A percentile compares a stretch with the other conserved stretches of the same genome.
These are phyloP conservation scores for Pristionchus arcanus DNA, from an alignment of 2,888 invertebrate species.

Conservation along the genomic window DNA sequence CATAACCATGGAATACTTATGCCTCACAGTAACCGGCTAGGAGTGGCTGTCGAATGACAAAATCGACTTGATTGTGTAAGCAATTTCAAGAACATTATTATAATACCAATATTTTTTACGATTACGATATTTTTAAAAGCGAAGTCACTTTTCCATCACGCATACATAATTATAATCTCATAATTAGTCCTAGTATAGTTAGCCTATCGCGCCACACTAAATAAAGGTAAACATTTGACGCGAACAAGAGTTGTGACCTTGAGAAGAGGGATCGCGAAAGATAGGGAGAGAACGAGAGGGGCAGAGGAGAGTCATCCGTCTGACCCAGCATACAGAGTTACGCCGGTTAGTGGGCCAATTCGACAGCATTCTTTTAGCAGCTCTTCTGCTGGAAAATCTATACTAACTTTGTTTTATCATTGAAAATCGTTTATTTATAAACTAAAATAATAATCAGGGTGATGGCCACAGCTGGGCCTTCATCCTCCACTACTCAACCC, in stretches of 20 bases:
- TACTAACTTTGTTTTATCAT: neutral
- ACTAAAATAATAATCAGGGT: neutral
- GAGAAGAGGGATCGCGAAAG: neutral
- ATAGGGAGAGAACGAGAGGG: neutral
- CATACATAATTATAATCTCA: neutral
- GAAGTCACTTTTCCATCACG: no score
- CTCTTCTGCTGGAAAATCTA: neutral
- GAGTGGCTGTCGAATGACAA: no score
- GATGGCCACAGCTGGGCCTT: conserved; percentile 20
- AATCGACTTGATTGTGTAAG: no score
- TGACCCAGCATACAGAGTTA: neutral
- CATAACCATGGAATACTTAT: no score
- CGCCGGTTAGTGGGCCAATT: neutral
- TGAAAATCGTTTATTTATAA: neutral
- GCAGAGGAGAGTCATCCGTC: neutral
- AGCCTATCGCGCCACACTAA: neutral
- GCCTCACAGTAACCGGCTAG: no score
- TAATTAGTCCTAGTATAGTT: neutral
- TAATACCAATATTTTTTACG: neutral
- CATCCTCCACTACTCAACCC: neutral
- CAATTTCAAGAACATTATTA: neutral
- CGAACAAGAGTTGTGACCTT: conserved; percentile 6
- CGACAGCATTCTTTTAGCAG: neutral
- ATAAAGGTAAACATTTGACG: neutral
- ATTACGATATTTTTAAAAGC: neutral